Conservation (phyloP, 2,888 invertebrate genomes). For the Mesorhabditis spiculigera region DNA sequence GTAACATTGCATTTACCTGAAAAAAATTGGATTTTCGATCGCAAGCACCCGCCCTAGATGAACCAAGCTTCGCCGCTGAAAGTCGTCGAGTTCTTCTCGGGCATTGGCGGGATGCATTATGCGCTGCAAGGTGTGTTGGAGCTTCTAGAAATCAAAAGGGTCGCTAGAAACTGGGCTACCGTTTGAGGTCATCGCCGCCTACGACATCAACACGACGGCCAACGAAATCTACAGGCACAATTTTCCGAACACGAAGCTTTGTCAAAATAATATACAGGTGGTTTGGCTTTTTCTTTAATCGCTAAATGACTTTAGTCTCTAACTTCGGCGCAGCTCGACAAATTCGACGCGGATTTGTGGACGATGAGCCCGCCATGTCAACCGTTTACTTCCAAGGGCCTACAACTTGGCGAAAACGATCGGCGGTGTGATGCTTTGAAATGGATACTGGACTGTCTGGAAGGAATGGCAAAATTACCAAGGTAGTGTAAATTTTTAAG, state of each 20-base stretch:
- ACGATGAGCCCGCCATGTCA: slow-evolving; percentile 98
- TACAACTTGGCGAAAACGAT: slow-evolving; percentile 68
- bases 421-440: slow-evolving; percentile 76
- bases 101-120: slow-evolving; percentile 42
- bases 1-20: too few relatives aligned
- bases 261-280: slow-evolving; percentile 36
- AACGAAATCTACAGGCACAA: slow-evolving; percentile 60
- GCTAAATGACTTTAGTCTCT: slow-evolving; percentile 65
- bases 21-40: too few relatives aligned
- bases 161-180: slow-evolving; percentile 8
- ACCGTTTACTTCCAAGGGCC: slow-evolving; percentile 76
- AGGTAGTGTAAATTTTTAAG: slow-evolving; percentile 18
- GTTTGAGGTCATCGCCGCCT: slow-evolving; percentile 54
- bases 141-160: neutral
- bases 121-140: slow-evolving; percentile 22
- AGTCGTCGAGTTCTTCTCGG: slow-evolving; percentile 36
- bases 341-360: slow-evolving; percentile 72
- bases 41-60: too few relatives aligned
- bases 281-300: neutral
- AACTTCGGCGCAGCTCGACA: slow-evolving; percentile 69
- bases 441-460: slow-evolving; percentile 68
- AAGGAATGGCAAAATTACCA: slow-evolving; percentile 62
- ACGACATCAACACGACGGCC: slow-evolving; percentile 61
- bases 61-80: neutral
- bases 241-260: slow-evolving; percentile 49